A percentile compares a stretch with the other conserved stretches of the same genome.
Conservation (phyloP, 2,888 invertebrate species). For the Tyria jacobaeae region DNA sequence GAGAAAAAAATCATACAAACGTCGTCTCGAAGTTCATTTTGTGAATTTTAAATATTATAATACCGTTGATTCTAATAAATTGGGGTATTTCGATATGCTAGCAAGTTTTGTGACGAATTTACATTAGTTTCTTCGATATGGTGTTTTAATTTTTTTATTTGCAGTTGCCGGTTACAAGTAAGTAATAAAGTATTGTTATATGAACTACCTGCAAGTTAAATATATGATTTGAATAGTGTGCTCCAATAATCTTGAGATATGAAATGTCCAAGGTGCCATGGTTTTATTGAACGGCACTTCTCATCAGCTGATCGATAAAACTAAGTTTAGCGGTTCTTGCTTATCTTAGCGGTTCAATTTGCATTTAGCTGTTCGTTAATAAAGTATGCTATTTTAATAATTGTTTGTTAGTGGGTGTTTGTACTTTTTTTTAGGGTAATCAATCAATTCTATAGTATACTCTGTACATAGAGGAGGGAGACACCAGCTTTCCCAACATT, state of each 20-base stretch:
- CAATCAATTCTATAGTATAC: too few relatives aligned
- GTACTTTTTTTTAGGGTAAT: too few relatives aligned
- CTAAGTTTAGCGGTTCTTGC: not conserved
- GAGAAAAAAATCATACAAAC: slow-evolving; percentile 66
- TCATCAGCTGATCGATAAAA: slow-evolving; percentile 26
- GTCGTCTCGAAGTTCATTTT: slow-evolving; percentile 61
- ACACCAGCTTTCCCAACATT: too few relatives aligned
- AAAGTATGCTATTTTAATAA: not conserved
- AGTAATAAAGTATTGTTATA: slow-evolving; percentile 31
- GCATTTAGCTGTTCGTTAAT: not conserved
- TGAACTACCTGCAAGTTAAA: not conserved
- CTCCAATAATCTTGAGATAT: not conserved
- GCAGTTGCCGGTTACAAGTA: slow-evolving; percentile 32
- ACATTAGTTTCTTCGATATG: slow-evolving; percentile 27
- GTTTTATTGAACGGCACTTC: not conserved
- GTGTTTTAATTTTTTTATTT: slow-evolving; percentile 36
- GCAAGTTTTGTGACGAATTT: slow-evolving; percentile 31
- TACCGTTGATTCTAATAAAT: slow-evolving; percentile 22
- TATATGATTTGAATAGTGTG: not conserved
- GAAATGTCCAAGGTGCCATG: not conserved
- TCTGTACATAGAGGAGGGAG: too few relatives aligned
- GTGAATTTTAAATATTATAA: slow-evolving; percentile 30
- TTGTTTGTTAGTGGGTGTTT: not conserved
- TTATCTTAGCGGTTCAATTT: too few relatives aligned
- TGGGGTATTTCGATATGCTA: slow-evolving; percentile 11